A percentile compares a stretch with the other conserved stretches of the same genome.
phyloP scores from a whole-genome alignment of 53 echinoderm and acorn worm genomes.

The Paracentrotus lividus region DNA sequence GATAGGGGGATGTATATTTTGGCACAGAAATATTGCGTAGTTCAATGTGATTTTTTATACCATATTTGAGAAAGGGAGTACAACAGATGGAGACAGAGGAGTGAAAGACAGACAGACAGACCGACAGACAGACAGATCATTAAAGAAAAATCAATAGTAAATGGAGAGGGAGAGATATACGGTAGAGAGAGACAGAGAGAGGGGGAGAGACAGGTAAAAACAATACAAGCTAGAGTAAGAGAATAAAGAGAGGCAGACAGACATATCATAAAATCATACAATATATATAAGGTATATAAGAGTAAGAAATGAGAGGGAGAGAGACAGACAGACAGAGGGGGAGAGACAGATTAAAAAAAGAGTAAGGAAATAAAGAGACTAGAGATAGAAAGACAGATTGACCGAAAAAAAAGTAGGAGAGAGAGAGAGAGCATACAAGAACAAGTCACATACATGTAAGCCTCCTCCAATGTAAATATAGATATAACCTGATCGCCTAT shows the following conservation, averaged over 20 bases:
- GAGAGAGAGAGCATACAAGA: not conserved
- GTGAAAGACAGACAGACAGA: not conserved
- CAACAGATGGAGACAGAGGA: constrained; percentile 5
- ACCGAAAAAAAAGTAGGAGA: not conserved
- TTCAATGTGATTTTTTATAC: no score
- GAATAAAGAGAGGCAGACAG: no score
- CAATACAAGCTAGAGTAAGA: not conserved
- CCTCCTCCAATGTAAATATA: not conserved
- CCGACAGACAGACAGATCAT: not conserved
- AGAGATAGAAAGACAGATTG: not conserved
- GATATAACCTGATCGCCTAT: constrained; percentile 1
- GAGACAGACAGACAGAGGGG: not conserved
- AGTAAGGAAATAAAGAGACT: no score
- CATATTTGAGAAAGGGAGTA: no score
- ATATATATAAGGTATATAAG: no score
- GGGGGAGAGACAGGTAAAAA: not conserved
- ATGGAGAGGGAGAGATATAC: not conserved
- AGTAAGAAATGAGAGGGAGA: not conserved
- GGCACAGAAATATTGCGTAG: no score
- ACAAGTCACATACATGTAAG: not conserved
- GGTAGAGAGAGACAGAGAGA: not conserved
- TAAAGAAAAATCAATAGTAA: no score
- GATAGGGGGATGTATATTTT: no score
- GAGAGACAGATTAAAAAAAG: not conserved
- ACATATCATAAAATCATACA: no score